Evolutionary conservation across 2,888 invertebrate species (phyloP).

Genomic region (Drosophila monieri): DNA sequence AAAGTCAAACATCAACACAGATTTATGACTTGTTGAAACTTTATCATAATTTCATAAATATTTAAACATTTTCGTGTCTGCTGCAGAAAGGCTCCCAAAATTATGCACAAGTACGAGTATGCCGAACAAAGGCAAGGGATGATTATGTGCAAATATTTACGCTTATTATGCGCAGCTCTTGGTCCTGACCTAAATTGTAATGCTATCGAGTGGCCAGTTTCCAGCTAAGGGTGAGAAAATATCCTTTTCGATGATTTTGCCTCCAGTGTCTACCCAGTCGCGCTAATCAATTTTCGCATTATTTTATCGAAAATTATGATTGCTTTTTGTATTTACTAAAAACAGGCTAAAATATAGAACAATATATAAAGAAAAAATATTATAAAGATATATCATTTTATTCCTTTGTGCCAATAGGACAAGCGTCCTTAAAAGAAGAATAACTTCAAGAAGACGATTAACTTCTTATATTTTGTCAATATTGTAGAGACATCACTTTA

Average conservation of each 20-base stretch:
- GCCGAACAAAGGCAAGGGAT: constrained; percentile 45
- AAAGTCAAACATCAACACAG: constrained; percentile 80
- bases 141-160: constrained; percentile 77
- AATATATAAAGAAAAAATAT: too few species aligned
- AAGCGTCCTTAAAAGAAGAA: too few species aligned
- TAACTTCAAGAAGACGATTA: too few species aligned
- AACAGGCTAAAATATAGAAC: too few species aligned
- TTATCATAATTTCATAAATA: constrained; percentile 80
- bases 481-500: too few species aligned
- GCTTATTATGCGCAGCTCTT: constrained; percentile 60
- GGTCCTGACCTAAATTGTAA: constrained; percentile 42
- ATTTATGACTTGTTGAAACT: constrained; percentile 81
- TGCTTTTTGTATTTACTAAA: too few species aligned
- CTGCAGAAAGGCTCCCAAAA: constrained; percentile 31
- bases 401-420: too few species aligned
- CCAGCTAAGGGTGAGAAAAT: neutral
- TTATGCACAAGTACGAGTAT: constrained; percentile 39
- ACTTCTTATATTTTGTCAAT: too few species aligned
- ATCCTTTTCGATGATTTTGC: constrained; percentile 1
- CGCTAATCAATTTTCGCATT: neutral
- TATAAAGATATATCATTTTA: too few species aligned
- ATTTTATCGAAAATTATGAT: too few species aligned
- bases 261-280: too few species aligned
- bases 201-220: constrained; percentile 27
- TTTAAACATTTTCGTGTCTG: constrained; percentile 71